A percentile compares a stretch with the other conserved stretches of the same genome.
These are phyloP conservation scores for Merops nubicus DNA, from an alignment of 2,113 vertebrate genomes.

Conservation along the genomic window DNA sequence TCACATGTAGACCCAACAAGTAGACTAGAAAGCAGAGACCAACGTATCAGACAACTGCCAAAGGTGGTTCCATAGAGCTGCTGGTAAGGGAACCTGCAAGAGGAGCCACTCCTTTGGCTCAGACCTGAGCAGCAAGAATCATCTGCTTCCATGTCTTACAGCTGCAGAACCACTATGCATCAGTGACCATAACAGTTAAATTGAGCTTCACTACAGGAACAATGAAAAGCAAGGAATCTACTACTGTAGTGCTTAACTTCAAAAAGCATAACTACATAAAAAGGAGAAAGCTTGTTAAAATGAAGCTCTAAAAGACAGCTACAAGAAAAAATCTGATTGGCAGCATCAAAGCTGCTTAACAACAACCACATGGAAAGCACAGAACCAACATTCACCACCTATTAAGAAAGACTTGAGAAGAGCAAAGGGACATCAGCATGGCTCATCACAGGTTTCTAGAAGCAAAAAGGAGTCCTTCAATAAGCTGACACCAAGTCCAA, in stretches of 20 bases:
- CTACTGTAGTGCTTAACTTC: not conserved
- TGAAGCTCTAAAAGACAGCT: not conserved
- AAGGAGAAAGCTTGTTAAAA: slow-evolving; percentile 16
- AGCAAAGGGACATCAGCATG: not conserved
- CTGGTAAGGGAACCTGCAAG: not conserved
- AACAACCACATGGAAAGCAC: not conserved
- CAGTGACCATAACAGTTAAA: not conserved
- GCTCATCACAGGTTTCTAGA: not conserved
- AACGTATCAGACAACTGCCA: not conserved
- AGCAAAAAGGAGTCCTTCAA: slow-evolving; percentile 3
- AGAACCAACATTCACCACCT: not conserved
- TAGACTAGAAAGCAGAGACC: not conserved
- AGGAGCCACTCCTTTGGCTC: not conserved
- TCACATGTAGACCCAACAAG: not conserved
- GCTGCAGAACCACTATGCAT: not conserved
- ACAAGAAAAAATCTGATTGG: not conserved
- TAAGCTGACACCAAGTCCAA: not conserved
- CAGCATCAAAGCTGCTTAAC: slow-evolving; percentile 34
- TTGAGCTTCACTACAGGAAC: not conserved
- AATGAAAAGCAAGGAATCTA: not conserved
- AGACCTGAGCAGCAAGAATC: not conserved
- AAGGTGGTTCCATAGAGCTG: not conserved
- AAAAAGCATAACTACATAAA: not conserved
- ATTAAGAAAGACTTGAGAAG: not conserved
- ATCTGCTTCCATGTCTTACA: not conserved